Conservation (phyloP, 2,113 vertebrate genomes). For the Alexandromys fortis region DNA sequence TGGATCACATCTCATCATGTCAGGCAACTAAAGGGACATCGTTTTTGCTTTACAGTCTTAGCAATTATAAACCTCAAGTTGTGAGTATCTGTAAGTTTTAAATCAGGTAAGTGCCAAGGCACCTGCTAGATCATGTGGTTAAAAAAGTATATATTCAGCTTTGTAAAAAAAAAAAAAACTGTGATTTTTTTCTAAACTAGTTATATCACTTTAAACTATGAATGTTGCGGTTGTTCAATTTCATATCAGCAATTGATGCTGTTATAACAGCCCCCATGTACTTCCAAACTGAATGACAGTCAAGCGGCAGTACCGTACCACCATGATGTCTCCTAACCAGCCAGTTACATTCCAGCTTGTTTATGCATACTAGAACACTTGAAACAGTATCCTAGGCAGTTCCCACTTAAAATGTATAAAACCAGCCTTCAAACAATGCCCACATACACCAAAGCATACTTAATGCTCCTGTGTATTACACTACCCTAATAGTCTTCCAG, state of each 20-base stretch:
- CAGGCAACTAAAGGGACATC: not conserved
- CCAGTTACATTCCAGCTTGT: not conserved
- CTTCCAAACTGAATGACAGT: not conserved
- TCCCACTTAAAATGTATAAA: not conserved
- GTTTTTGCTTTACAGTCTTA: not conserved
- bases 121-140: not conserved
- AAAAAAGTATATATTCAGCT: not conserved
- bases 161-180: constrained; percentile 1
- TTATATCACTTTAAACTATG: not conserved
- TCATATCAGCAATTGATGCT: not conserved
- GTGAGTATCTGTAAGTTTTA: not conserved
- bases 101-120: not conserved
- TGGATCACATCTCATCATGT: not conserved
- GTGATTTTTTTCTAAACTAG: not conserved
- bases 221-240: not conserved
- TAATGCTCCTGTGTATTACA: not conserved
- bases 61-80: not conserved
- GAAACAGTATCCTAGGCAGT: not conserved
- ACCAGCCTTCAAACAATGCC: not conserved
- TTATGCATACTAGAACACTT: not conserved
- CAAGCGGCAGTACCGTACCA: not conserved
- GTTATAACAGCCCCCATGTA: not conserved
- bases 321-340: not conserved
- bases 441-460: not conserved
- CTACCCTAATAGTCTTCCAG: not conserved